These are phyloP conservation scores for Cyanocitta stelleri DNA, from an alignment of 2,113 vertebrate genomes.

Conservation along the genomic window DNA sequence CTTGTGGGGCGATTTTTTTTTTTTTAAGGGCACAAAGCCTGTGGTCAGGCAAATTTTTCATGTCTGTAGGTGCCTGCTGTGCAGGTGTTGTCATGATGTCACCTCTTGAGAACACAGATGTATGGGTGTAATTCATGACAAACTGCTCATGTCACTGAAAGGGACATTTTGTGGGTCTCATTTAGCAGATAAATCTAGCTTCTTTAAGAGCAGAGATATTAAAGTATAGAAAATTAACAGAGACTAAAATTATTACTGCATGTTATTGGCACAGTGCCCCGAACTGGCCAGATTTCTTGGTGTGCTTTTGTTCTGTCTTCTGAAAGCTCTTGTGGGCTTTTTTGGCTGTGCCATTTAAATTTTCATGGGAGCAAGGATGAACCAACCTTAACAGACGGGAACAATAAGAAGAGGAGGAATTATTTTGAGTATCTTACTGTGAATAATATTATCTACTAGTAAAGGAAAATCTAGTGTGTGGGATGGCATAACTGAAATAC, in stretches of 20 bases:
- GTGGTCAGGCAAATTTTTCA: neutral
- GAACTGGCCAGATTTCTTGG: neutral
- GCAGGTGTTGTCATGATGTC: neutral
- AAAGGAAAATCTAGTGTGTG: neutral
- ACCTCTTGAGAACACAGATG: neutral
- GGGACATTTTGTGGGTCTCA: neutral
- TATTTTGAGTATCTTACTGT: neutral
- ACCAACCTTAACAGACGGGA: neutral
- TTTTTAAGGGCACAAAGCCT: neutral
- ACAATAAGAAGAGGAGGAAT: neutral
- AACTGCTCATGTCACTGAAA: neutral
- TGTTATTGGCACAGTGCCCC: neutral
- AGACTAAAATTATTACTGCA: neutral
- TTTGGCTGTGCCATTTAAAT: neutral
- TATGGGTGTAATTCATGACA: neutral
- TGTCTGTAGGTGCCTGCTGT: neutral
- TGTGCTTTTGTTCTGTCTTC: neutral
- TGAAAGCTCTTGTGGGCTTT: neutral
- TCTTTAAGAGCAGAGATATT: neutral
- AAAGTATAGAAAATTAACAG: neutral
- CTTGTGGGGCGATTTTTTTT: neutral
- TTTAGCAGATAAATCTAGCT: neutral
- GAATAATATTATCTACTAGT: neutral
- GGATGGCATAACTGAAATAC: neutral
- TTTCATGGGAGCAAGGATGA: neutral